Conservation (phyloP, 2,113 vertebrate genomes). For the Arizona elegans region DNA sequence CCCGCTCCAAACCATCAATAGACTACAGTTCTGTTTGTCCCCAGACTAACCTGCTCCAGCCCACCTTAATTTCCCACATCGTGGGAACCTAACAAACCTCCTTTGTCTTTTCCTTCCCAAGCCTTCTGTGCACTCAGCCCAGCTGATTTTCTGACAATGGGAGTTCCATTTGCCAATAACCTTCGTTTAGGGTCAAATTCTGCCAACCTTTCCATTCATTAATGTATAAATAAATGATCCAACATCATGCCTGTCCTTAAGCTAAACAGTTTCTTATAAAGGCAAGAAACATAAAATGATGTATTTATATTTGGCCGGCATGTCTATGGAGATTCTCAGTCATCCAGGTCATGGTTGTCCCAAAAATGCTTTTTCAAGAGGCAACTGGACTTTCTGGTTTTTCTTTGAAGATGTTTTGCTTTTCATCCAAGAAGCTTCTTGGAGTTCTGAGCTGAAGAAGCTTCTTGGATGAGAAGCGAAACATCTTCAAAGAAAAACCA, state of each 20-base stretch:
- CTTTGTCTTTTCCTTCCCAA: slow-evolving; percentile 5
- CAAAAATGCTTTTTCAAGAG: no score
- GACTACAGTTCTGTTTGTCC: slow-evolving; percentile 6
- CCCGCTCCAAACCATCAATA: background rate
- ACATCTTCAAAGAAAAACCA: no score
- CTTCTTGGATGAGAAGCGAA: no score
- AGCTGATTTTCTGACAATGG: background rate
- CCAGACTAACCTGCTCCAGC: background rate
- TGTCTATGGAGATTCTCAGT: no score
- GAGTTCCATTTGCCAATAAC: background rate
- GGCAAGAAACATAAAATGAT: background rate
- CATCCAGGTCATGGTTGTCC: no score
- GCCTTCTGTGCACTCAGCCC: background rate
- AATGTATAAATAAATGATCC: background rate
- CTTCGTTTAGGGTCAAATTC: background rate
- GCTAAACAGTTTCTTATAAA: background rate
- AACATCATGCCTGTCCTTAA: background rate
- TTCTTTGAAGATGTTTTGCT: no score
- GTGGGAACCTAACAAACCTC: background rate
- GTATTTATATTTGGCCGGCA: background rate
- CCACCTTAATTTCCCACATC: slow-evolving; percentile 2
- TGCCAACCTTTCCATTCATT: background rate
- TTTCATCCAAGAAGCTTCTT: no score
- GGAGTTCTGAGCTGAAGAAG: no score
- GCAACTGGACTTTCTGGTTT: no score